A percentile compares a stretch with the other conserved stretches of the same genome.
phyloP scores from a whole-genome alignment of 2,888 invertebrate species.

The Caenorhabditis afra region DNA sequence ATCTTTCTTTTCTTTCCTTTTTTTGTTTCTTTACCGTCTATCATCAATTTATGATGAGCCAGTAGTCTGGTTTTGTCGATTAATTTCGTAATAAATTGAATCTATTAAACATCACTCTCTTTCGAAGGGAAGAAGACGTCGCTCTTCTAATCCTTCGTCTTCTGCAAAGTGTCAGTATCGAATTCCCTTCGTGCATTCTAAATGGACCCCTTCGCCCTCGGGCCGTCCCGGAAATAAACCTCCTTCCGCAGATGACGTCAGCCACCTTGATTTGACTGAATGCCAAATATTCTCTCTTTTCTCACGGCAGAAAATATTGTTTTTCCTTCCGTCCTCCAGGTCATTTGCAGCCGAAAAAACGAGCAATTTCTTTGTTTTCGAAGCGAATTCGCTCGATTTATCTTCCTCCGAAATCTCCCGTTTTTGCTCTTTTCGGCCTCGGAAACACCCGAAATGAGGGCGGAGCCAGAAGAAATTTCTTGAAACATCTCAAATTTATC shows the following conservation, averaged over 20 bases:
- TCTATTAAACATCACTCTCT: constrained; percentile 31
- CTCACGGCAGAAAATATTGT: too few species aligned
- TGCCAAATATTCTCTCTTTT: not conserved
- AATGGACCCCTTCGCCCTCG: constrained; percentile 16
- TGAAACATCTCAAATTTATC: too few species aligned
- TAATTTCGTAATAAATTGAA: constrained; percentile 55
- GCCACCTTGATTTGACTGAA: constrained; percentile 3
- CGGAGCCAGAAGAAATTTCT: too few species aligned
- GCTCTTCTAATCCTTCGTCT: constrained; percentile 14
- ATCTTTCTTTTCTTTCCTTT: constrained; percentile 11
- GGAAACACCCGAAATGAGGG: too few species aligned
- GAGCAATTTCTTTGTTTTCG: too few species aligned
- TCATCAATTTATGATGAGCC: constrained; percentile 33
- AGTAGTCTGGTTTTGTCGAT: constrained; percentile 33
- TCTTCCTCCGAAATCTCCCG: too few species aligned
- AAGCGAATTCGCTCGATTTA: too few species aligned
- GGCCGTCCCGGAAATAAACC: constrained; percentile 42
- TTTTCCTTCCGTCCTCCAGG: too few species aligned
- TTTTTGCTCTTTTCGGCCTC: too few species aligned
- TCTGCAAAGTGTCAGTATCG: constrained; percentile 27
- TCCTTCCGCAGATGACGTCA: constrained; percentile 28
- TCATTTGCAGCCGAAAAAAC: too few species aligned
- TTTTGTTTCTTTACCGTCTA: constrained; percentile 23
- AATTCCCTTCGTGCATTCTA: constrained; percentile 40
- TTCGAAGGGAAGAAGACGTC: not conserved